These are phyloP conservation scores for Sapayoa aenigma DNA, from an alignment of 2,113 vertebrate species.

Conservation along the genomic window DNA sequence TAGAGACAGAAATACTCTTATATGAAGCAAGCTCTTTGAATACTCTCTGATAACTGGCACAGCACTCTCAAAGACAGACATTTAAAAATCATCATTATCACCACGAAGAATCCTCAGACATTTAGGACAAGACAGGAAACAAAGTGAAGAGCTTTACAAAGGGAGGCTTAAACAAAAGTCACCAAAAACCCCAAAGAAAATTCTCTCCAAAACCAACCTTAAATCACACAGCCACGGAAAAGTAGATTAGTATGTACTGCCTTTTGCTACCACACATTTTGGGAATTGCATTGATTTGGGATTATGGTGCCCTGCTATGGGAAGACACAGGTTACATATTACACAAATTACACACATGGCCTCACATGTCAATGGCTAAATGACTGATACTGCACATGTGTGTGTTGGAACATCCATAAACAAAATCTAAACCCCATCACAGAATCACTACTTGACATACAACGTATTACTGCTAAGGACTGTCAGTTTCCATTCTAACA, in stretches of 20 bases:
- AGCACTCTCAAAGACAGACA: neutral
- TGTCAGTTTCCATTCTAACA: neutral
- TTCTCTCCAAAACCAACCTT: neutral
- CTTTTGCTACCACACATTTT: neutral
- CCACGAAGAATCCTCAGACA: neutral
- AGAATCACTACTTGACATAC: neutral
- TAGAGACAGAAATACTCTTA: neutral
- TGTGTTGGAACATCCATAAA: neutral
- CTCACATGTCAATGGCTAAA: neutral
- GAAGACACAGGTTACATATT: neutral
- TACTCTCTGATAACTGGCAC: neutral
- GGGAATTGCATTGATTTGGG: neutral
- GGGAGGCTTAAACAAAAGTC: neutral
- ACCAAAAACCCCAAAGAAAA: neutral
- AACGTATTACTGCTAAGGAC: neutral
- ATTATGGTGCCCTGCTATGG: neutral
- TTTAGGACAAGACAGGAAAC: neutral
- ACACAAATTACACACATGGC: neutral
- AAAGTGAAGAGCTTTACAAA: neutral
- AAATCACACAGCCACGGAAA: neutral
- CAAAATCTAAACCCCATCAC: neutral
- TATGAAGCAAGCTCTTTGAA: neutral
- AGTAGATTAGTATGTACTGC: neutral
- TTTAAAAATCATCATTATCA: neutral
- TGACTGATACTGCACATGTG: rapidly evolving